phyloP scores from a whole-genome alignment of 2,113 vertebrate species.

The Irena cyanogastra region DNA sequence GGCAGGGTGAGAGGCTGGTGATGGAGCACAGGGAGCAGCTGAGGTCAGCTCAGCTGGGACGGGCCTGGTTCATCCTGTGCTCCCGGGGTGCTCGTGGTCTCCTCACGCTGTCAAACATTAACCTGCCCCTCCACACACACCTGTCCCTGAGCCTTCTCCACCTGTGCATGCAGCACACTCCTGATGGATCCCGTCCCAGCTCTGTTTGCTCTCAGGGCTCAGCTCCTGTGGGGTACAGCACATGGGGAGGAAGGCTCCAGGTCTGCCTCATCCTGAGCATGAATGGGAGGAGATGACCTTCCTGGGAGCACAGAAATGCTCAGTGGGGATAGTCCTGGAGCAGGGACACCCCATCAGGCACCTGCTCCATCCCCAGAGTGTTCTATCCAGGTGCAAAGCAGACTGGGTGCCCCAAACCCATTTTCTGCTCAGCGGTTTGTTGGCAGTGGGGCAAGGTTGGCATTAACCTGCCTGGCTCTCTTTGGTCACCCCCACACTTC shows the following conservation, averaged over 20 bases:
- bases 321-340: not conserved
- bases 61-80: rapidly evolving
- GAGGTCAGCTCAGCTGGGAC: rapidly evolving
- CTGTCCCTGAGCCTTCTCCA: not conserved
- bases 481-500: not conserved
- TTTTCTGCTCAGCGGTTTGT: not conserved
- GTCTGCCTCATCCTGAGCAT: not conserved
- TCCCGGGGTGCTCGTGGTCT: rapidly evolving
- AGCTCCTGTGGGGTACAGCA: not conserved
- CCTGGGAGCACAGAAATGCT: not conserved
- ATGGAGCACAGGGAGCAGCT: rapidly evolving
- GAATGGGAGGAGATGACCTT: not conserved
- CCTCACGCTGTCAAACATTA: not conserved
- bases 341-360: not conserved
- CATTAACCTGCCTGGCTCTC: not conserved
- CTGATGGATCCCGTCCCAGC: no score
- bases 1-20: not conserved
- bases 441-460: not conserved
- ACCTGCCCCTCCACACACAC: not conserved
- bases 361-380: not conserved
- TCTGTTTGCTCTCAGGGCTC: not conserved
- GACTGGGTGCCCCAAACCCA: rapidly evolving
- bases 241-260: not conserved
- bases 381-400: not conserved
- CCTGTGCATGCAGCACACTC: rapidly evolving